A percentile compares a stretch with the other conserved stretches of the same genome.
phyloP scores from a whole-genome alignment of 1,140 invertebrate genomes.

The Lasioglossum albipes region DNA sequence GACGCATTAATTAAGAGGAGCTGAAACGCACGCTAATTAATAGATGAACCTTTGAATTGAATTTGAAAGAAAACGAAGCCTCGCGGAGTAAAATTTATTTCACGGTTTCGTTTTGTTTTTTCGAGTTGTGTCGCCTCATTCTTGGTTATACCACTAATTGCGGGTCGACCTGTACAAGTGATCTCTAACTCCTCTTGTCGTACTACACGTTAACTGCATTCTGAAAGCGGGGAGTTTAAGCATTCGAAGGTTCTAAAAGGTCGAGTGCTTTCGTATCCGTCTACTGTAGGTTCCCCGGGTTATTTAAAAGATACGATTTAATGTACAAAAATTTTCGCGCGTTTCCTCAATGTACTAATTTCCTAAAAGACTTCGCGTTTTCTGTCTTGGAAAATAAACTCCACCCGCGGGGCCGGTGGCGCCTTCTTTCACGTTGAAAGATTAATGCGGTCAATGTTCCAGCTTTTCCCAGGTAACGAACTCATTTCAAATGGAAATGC shows the following conservation, averaged over 20 bases:
- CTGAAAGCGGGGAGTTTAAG: neutral
- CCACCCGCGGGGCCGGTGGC: neutral
- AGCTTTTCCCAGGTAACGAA: neutral
- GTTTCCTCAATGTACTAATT: neutral
- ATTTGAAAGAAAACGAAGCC: too few species aligned
- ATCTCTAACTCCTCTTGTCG: neutral
- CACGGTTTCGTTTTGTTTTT: too few species aligned
- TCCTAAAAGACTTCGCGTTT: conserved; percentile 3
- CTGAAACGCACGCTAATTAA: too few species aligned
- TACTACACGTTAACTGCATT: neutral
- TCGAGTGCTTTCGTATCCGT: conserved; percentile 1
- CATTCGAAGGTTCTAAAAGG: conserved; percentile 15
- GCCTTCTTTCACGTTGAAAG: neutral
- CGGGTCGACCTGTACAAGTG: neutral
- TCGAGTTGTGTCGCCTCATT: too few species aligned
- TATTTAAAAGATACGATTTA: conserved; percentile 30
- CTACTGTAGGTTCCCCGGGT: neutral
- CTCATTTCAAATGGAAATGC: neutral
- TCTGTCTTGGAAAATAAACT: neutral
- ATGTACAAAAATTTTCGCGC: neutral
- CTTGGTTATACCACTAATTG: neutral
- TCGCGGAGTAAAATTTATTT: too few species aligned
- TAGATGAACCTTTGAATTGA: too few species aligned
- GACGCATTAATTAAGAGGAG: too few species aligned
- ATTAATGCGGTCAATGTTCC: conserved; percentile 6